Base-by-base conservation (phyloP, 1,140 invertebrate genomes). In the Drosophila pachea region DNA sequence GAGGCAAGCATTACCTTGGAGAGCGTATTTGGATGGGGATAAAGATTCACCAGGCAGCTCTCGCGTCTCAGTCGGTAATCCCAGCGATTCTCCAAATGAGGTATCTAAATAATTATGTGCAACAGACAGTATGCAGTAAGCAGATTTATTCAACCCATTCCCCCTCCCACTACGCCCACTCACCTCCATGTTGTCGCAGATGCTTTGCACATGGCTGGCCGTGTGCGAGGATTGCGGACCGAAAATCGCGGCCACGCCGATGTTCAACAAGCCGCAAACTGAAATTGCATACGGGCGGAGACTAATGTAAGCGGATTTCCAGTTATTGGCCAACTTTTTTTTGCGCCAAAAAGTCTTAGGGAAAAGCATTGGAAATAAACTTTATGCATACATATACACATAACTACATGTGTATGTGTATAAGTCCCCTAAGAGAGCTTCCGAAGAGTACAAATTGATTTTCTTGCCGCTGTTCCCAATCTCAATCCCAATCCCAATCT, bases 31-130 rank as follows among this genome's bases (percentile, higher is more conserved):
- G 97, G 96, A 91, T 98, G 96, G 0, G 97, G 97, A 91, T 96
- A 97, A 12, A 99, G 92, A 91, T 98, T 98, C 75, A 99, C 95
- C 29, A 97, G 93, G 89, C 96, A 97, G 81, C 95, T 97, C 89
- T 97, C 95, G 48, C 95, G 91, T 54, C 95, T 91, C n/a, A 96
- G 92, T 49, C 95, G 91, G 89, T 95, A 97, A 90, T 98, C 96
- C 96, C 97, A 98, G 64, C 96, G 92, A 55, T 96, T 97, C 90
- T 98, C 96, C 83, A 98, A 92, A 90, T 99, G 97, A 2, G 97
- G 97, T 77, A 98, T 95, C 88, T 89, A 55, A 48, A 70, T 29
- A 60, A 59, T 45, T 71, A 66, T 43, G 31, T 45, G 63, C 53
- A 33, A 56, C 36, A 59, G 29, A 29, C 14, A 9, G 14, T 35